Evolutionary conservation across 64 coral and sea anemone genomes (phyloP), one percentile per base, ranked within the genome.

Genomic region (Montipora capricornis): DNA sequence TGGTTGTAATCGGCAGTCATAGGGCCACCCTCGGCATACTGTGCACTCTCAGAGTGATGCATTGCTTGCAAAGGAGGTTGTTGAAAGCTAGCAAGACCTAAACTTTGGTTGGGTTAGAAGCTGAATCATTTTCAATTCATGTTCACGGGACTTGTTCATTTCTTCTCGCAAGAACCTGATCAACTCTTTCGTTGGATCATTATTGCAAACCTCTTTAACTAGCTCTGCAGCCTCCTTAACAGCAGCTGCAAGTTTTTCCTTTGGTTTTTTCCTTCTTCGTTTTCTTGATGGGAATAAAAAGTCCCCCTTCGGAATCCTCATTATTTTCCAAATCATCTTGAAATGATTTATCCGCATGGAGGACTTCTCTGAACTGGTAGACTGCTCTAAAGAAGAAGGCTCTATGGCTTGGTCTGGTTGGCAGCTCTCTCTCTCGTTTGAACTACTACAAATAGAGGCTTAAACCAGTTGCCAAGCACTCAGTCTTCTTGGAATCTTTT

Each of bases 361-460:
- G 11, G 50, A 77, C 4, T 77, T 22, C 73, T 89, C 87, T 61
- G 71, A 76, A 89, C 49, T 89, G 49, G 73, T 51, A 53, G 87
- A 89, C 58, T 89, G 73, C 15, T 45, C 87, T 89, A 51, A 57
- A 5, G 58, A 76, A 76, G 73, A 59, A 77, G 73, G 87, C 48
- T 89, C 52, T 76, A 89, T 76, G 44, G 87, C 87, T 59, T 89
- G 87, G 44, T 89, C 73, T 77, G 73, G 87, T 77, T 89, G 73
- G 48, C 87, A 89, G 19, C 20, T 58, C 44, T 89, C 57, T 89
- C 69, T 89, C 46, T 37, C 37, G 87, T 77, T 57, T 89, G 73
- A 14, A 89, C 87, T 5, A 77, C 73, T 89, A 49, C 73, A 89
- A 89, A 89, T n/a, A 77, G 87, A 57, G 73, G 51, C 75, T 89